Percentiles rank a stretch among this genome's conserved stretches.
These are phyloP conservation scores for Apus apus DNA, from an alignment of 2,113 vertebrate genomes.

Conservation along the genomic window DNA sequence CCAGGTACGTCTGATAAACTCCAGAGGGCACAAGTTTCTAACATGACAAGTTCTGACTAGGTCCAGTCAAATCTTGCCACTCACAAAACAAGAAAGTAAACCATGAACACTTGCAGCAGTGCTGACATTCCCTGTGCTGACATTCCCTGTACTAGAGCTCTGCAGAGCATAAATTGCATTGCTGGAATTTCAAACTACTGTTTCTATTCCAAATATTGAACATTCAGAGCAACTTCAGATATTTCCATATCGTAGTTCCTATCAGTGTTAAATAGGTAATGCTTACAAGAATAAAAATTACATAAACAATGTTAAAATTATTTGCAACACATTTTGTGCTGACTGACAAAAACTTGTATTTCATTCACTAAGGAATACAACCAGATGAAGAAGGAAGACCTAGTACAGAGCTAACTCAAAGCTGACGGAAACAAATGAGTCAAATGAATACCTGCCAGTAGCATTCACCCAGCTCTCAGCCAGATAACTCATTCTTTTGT, in stretches of 20 bases:
- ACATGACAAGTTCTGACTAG: not conserved
- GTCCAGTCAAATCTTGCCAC: not conserved
- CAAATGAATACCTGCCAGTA: not conserved
- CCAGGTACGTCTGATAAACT: not conserved
- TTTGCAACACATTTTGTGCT: not conserved
- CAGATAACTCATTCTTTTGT: not conserved
- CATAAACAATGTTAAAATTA: not conserved
- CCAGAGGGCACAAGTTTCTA: not conserved
- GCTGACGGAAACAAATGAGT: constrained; percentile 42
- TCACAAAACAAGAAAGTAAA: constrained; percentile 32
- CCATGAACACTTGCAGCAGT: not conserved
- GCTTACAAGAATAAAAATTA: not conserved
- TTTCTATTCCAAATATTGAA: not conserved
- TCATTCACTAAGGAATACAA: not conserved
- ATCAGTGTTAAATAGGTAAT: not conserved
- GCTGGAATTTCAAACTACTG: not conserved
- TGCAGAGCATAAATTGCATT: not conserved
- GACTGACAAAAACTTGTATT: not conserved
- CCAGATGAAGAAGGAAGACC: constrained; percentile 7
- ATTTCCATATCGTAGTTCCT: not conserved
- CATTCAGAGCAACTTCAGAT: not conserved
- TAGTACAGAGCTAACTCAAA: not conserved
- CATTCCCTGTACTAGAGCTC: not conserved
- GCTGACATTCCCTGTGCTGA: not conserved
- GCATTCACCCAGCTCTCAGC: not conserved